Percentiles rank a stretch among this genome's conserved stretches.
These are phyloP conservation scores for Capitulum mitella DNA, from an alignment of 2,888 invertebrate species.

Conservation along the genomic window DNA sequence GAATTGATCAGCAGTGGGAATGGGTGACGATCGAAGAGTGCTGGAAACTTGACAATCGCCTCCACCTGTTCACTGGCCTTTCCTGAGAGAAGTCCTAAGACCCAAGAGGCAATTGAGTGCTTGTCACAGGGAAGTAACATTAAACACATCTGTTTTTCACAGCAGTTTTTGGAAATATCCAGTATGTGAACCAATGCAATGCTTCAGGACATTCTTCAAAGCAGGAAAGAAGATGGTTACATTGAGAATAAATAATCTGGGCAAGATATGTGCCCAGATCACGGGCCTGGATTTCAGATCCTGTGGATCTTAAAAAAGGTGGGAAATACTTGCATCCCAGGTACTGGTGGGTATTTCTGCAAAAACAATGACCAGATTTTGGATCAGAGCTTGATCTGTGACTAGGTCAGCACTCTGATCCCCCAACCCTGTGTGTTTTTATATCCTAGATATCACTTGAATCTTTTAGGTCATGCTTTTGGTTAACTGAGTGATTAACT, in stretches of 20 bases:
- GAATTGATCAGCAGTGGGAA: conserved; percentile 97
- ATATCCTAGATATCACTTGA: no score
- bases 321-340: no score
- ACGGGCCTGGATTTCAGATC: no score
- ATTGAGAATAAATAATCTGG: background rate
- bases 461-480: no score
- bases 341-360: no score
- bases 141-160: background rate
- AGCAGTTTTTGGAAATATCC: background rate
- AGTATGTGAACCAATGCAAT: background rate
- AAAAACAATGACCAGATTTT: no score
- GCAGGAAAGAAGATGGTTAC: background rate
- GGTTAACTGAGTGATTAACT: no score
- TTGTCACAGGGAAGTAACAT: background rate
- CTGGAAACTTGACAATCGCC: conserved; percentile 89
- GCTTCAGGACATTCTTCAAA: background rate
- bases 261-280: background rate
- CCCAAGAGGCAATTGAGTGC: background rate
- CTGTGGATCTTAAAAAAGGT: no score
- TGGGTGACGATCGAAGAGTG: conserved; percentile 92
- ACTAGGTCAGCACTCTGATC: no score
- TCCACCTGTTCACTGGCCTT: conserved; percentile 95
- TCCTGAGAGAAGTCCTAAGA: conserved; percentile 69
- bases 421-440: no score
- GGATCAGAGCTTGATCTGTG: no score